Percentiles rank a stretch among this genome's conserved stretches.
Evolutionary conservation across 2,888 invertebrate species (phyloP).

Genomic region (Rhamphomyia laevipes): DNA sequence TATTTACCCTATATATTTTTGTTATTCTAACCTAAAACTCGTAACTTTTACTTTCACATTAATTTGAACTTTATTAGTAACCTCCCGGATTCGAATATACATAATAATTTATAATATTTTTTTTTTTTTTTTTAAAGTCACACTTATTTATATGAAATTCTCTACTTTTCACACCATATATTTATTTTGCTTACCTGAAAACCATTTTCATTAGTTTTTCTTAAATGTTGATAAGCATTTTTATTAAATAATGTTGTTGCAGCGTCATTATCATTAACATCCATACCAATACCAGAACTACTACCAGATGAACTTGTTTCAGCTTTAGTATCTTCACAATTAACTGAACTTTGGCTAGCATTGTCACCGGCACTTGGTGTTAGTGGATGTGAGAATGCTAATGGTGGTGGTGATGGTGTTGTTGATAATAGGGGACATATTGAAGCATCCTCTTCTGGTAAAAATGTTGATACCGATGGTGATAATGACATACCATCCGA

Average conservation of each 20-base stretch:
- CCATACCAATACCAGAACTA: slow-evolving; percentile 33
- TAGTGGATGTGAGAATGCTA: slow-evolving; percentile 47
- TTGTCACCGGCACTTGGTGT: slow-evolving; percentile 43
- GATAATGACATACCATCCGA: slow-evolving; percentile 24
- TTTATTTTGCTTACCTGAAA: not conserved
- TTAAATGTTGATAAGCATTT: slow-evolving; percentile 32
- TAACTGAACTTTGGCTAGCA: slow-evolving; percentile 32
- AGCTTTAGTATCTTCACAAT: slow-evolving; percentile 26
- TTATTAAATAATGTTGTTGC: slow-evolving; percentile 27
- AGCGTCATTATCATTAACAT: slow-evolving; percentile 24
- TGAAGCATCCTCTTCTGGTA: slow-evolving; percentile 50
- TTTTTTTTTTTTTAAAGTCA: not conserved
- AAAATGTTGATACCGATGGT: slow-evolving; percentile 33
- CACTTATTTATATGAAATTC: too few species aligned
- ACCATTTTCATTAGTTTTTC: slow-evolving; percentile 24
- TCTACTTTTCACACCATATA: too few species aligned
- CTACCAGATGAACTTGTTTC: slow-evolving; percentile 32
- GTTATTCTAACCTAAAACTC: too few species aligned
- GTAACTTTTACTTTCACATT: too few species aligned
- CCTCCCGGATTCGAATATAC: too few species aligned
- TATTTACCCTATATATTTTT: too few species aligned
- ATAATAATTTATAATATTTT: not conserved
- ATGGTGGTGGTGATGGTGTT: slow-evolving; percentile 47
- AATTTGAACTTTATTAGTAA: too few species aligned
- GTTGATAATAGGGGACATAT: slow-evolving; percentile 52